These are phyloP conservation scores for Rambutsinella grinnellia DNA, from an alignment of 2,888 invertebrate species.

Conservation along the genomic window DNA sequence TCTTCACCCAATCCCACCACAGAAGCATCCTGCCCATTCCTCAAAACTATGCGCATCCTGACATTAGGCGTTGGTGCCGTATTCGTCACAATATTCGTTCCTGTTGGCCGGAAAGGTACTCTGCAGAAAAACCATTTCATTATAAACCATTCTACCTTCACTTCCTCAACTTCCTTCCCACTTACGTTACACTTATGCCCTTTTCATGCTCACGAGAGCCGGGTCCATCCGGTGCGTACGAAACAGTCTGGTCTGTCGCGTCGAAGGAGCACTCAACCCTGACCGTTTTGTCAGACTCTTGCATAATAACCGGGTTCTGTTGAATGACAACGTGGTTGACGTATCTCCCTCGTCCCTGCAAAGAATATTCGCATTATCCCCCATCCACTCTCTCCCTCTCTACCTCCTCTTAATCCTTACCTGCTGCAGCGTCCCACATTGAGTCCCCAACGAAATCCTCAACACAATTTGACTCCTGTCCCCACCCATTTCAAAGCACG, in stretches of 20 bases:
- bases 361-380: slow-evolving; percentile 52
- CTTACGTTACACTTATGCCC: slow-evolving; percentile 70
- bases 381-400: background rate
- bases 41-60: slow-evolving; percentile 70
- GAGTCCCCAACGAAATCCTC: slow-evolving; percentile 73
- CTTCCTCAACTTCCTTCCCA: slow-evolving; percentile 12
- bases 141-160: background rate
- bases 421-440: slow-evolving; percentile 70
- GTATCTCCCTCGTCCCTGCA: slow-evolving; percentile 69
- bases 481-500: slow-evolving; percentile 77
- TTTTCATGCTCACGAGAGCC: slow-evolving; percentile 67
- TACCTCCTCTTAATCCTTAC: slow-evolving; percentile 66
- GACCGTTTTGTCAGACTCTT: slow-evolving; percentile 70
- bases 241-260: slow-evolving; percentile 70
- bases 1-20: slow-evolving; percentile 71
- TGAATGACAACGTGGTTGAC: slow-evolving; percentile 71
- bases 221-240: slow-evolving; percentile 68
- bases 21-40: slow-evolving; percentile 69
- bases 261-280: slow-evolving; percentile 71
- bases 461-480: slow-evolving; percentile 73
- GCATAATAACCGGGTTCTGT: slow-evolving; percentile 71
- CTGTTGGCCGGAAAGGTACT: slow-evolving; percentile 69
- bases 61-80: slow-evolving; percentile 71
- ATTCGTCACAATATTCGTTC: slow-evolving; percentile 70
- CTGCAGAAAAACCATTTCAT: slow-evolving; percentile 60